These are phyloP conservation scores for Peromyscus leucopus DNA, from an alignment of 2,113 vertebrate species.

Conservation along the genomic window DNA sequence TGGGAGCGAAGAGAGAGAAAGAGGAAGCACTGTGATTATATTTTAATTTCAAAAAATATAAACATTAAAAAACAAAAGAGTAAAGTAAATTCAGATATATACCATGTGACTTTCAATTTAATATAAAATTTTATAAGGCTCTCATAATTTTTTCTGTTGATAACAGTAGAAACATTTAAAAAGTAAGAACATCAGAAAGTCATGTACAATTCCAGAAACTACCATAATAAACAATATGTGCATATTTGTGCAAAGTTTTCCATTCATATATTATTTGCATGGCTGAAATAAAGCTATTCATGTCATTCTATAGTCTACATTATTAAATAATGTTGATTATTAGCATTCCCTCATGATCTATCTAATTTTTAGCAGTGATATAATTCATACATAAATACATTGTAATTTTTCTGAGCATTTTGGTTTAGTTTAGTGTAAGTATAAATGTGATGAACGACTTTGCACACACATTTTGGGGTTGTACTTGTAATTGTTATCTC, in stretches of 20 bases:
- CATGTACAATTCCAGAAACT: neutral
- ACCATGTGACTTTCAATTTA: neutral
- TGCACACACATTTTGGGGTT: neutral
- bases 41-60: neutral
- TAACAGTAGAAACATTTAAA: conserved; percentile 31
- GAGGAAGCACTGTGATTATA: neutral
- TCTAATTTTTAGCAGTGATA: neutral
- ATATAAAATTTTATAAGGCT: neutral
- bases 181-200: neutral
- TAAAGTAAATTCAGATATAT: neutral
- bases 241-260: neutral
- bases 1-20: neutral
- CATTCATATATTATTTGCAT: neutral
- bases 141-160: neutral
- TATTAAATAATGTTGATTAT: neutral
- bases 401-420: neutral
- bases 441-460: neutral
- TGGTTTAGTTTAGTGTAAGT: neutral
- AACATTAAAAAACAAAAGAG: neutral
- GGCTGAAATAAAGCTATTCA: neutral
- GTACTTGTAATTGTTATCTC: neutral
- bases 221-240: neutral
- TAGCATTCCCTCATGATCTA: neutral
- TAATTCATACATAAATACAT: neutral
- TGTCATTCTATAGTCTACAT: neutral